These are phyloP conservation scores for Embidobia sp. DNA, from an alignment of 2,888 invertebrate species.

Conservation along the genomic window DNA sequence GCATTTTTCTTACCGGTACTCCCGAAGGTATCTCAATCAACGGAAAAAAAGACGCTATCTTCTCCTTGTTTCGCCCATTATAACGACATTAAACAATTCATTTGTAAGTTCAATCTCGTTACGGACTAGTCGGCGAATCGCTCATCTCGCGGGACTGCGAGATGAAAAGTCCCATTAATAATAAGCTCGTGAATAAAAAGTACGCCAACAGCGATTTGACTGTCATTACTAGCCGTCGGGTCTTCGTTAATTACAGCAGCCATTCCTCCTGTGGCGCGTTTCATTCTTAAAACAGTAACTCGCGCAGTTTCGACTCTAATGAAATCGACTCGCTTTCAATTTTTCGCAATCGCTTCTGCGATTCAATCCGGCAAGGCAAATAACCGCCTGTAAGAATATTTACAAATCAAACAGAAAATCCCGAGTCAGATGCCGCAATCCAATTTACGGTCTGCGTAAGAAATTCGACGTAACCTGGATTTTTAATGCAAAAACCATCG, in stretches of 20 bases:
- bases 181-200: conserved; percentile 51
- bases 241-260: conserved; percentile 71
- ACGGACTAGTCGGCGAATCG: conserved; percentile 39
- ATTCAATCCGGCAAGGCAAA: conserved; percentile 28
- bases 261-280: conserved; percentile 64
- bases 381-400: conserved; percentile 37
- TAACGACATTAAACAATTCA: conserved; percentile 64
- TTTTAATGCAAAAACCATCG: no score
- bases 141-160: conserved; percentile 32
- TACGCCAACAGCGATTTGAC: conserved; percentile 45
- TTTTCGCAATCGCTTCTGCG: conserved; percentile 45
- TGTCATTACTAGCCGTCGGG: conserved; percentile 70
- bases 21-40: conserved; percentile 58
- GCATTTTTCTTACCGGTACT: conserved; percentile 35
- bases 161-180: conserved; percentile 64
- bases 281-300: conserved; percentile 36
- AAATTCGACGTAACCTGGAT: no score
- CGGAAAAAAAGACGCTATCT: conserved; percentile 44
- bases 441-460: conserved; percentile 7
- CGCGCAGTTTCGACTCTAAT: conserved; percentile 29
- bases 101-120: conserved; percentile 63
- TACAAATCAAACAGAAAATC: conserved; percentile 38
- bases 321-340: conserved; percentile 48
- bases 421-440: conserved; percentile 7
- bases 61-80: conserved; percentile 54